Evolutionary conservation across 1,140 invertebrate genomes (phyloP).

Genomic region (Phortica variegata): DNA sequence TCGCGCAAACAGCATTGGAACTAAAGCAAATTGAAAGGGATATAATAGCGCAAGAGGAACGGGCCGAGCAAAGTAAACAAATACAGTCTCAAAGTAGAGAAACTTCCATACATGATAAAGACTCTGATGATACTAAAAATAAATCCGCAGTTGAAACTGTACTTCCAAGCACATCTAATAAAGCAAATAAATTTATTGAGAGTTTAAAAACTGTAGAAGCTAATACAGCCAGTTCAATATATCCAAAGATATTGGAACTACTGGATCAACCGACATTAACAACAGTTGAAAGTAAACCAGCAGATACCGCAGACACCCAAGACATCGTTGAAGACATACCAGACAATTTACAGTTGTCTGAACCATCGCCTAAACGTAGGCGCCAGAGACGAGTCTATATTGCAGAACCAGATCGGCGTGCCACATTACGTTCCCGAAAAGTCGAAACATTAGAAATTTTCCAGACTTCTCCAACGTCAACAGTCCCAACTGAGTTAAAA

Average conservation of each 20-base stretch:
- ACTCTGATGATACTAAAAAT: neutral
- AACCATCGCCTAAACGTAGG: conserved; percentile 12
- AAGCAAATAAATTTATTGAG: too few relatives aligned
- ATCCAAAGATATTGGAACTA: conserved; percentile 10
- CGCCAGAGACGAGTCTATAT: conserved; percentile 30
- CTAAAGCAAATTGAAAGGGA: neutral
- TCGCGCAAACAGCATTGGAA: neutral
- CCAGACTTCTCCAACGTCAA: neutral
- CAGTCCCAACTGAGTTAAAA: neutral
- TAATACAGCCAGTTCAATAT: conserved; percentile 3
- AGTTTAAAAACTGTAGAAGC: neutral
- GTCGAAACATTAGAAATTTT: neutral
- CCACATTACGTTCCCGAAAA: conserved; percentile 28
- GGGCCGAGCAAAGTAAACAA: neutral
- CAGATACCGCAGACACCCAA: neutral
- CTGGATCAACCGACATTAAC: conserved; percentile 14
- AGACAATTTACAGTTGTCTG: too few relatives aligned
- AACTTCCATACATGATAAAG: conserved; percentile 7
- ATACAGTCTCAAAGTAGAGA: neutral
- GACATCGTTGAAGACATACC: neutral
- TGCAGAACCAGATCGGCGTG: conserved; percentile 21
- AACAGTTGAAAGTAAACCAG: neutral
- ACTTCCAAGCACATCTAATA: too few relatives aligned
- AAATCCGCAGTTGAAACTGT: too few relatives aligned
- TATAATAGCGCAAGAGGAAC: neutral